Conservation (phyloP, 2,113 vertebrate genomes). For the Lota lota region DNA sequence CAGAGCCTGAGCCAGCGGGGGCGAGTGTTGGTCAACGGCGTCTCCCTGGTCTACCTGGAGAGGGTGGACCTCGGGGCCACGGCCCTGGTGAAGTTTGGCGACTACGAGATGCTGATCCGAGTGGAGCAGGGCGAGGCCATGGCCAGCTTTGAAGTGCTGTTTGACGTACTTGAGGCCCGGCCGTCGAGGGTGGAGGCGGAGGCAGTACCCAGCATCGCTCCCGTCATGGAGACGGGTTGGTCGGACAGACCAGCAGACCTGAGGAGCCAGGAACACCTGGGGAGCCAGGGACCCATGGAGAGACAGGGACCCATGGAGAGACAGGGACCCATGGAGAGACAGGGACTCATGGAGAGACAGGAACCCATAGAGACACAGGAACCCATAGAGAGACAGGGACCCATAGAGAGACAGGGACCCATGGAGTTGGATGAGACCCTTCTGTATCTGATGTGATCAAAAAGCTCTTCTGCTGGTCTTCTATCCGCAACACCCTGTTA, state of each 20-base stretch:
- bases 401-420: background rate
- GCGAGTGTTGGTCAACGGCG: slow-evolving; percentile 69
- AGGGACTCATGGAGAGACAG: too few species aligned
- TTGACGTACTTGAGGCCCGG: slow-evolving; percentile 69
- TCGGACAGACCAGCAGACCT: background rate
- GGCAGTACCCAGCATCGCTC: slow-evolving; percentile 31
- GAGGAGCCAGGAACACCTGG: slow-evolving; percentile 22
- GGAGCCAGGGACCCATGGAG: slow-evolving; percentile 35
- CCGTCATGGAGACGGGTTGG: slow-evolving; percentile 40
- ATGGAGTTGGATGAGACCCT: slow-evolving; percentile 56
- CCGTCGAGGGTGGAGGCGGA: slow-evolving; percentile 72
- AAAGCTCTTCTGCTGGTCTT: background rate
- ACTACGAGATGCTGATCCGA: slow-evolving; percentile 82
- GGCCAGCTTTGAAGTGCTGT: slow-evolving; percentile 79
- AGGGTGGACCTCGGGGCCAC: slow-evolving; percentile 76
- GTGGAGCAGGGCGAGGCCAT: slow-evolving; percentile 76
- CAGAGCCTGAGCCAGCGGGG: slow-evolving; percentile 89
- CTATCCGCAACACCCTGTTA: background rate
- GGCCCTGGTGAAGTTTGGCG: slow-evolving; percentile 79
- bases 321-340: background rate
- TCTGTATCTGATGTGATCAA: background rate
- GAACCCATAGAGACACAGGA: slow-evolving; percentile 25
- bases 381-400: slow-evolving; percentile 40
- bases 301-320: background rate
- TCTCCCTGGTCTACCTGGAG: slow-evolving; percentile 78